phyloP scores from a whole-genome alignment of 37 sponge, comb jelly and placozoan species.

The Chondrosia reniformis region DNA sequence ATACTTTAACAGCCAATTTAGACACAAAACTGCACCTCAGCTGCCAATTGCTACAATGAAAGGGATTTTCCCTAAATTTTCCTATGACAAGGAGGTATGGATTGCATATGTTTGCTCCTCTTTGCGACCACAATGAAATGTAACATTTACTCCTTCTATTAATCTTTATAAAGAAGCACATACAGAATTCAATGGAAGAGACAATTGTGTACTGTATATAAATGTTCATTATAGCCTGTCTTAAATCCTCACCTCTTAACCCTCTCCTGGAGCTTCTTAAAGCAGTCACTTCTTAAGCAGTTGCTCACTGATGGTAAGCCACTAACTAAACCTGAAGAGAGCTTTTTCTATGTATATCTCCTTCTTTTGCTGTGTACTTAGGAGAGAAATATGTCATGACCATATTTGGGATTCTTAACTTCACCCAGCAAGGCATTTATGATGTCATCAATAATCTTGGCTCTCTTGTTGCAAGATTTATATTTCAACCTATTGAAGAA shows the following conservation, averaged over 20 bases:
- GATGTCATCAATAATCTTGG: conserved; percentile 88
- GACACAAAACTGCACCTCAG: neutral
- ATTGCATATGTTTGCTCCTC: too few relatives aligned
- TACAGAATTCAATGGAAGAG: too few relatives aligned
- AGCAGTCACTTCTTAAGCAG: conserved; percentile 89
- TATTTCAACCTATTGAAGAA: conserved; percentile 94
- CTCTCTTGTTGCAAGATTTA: conserved; percentile 84
- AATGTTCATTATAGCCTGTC: too few relatives aligned
- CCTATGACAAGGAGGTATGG: too few relatives aligned
- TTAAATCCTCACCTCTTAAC: too few relatives aligned
- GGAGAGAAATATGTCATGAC: conserved; percentile 97
- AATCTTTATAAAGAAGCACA: too few relatives aligned
- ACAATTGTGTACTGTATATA: too few relatives aligned
- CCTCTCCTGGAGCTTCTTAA: conserved; percentile 91
- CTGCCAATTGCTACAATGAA: conserved; percentile 47
- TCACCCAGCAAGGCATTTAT: conserved; percentile 94
- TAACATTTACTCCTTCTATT: too few relatives aligned
- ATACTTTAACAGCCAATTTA: conserved; percentile 43
- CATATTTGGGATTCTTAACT: conserved; percentile 74
- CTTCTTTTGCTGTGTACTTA: neutral
- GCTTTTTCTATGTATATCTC: neutral
- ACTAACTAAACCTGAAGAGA: neutral
- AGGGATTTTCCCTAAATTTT: conserved; percentile 45
- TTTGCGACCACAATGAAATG: too few relatives aligned
- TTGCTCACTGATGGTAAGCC: conserved; percentile 81